phyloP scores from a whole-genome alignment of 2,797 vertebrate genomes.

The Atherinosoma microstoma region DNA sequence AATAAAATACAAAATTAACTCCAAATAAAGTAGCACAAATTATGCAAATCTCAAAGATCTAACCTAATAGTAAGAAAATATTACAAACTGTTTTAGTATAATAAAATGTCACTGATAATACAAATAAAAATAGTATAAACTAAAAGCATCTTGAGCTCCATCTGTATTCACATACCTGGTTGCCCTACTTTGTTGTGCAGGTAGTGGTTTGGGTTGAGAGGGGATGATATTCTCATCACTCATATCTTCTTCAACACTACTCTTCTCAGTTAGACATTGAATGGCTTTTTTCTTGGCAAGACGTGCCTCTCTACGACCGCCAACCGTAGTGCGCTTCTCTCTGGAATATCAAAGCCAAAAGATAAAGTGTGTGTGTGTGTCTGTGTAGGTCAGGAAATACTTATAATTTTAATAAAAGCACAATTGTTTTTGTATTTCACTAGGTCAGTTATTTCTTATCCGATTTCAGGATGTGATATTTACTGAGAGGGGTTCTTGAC shows the following conservation, averaged over 20 bases:
- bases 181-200: slow-evolving; percentile 20
- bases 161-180: slow-evolving; percentile 45
- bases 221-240: background rate
- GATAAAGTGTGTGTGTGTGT: no score
- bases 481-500: background rate
- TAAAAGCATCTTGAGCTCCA: background rate
- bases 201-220: background rate
- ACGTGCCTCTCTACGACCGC: background rate
- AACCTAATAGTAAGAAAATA: background rate
- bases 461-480: background rate
- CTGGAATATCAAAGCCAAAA: slow-evolving; percentile 22
- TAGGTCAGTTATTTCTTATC: no score
- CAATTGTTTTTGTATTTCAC: background rate
- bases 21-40: background rate
- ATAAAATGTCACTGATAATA: background rate
- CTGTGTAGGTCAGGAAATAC: background rate
- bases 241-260: slow-evolving; percentile 50
- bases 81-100: background rate
- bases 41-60: no score
- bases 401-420: slow-evolving; percentile 1
- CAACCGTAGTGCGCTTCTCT: slow-evolving; percentile 7
- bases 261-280: slow-evolving; percentile 46
- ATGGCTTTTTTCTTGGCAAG: slow-evolving; percentile 66
- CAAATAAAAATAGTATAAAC: background rate
- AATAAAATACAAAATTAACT: background rate